Conservation (phyloP, 2,113 vertebrate genomes). For the Butorides virescens region DNA sequence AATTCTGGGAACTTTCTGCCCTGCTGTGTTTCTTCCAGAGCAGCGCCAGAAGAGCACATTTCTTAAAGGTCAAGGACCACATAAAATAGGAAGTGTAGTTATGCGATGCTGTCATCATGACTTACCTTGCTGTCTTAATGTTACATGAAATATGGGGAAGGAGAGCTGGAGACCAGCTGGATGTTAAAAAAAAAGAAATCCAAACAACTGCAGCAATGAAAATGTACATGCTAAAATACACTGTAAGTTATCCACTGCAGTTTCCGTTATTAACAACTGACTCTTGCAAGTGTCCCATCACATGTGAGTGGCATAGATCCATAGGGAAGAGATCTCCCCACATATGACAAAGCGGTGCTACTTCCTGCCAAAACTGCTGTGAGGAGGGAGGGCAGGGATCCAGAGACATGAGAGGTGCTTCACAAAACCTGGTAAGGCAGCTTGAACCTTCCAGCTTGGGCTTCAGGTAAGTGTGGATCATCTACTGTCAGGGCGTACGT, state of each 20-base stretch:
- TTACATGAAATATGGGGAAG: background rate
- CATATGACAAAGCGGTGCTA: background rate
- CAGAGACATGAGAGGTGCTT: background rate
- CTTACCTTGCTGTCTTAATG: background rate
- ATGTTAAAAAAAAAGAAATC: background rate
- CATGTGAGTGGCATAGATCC: background rate
- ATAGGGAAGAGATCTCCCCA: background rate
- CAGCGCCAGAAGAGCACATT: background rate
- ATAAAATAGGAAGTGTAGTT: background rate
- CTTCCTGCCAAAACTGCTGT: background rate
- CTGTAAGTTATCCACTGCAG: background rate
- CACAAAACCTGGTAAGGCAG: background rate
- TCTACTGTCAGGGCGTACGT: fast-evolving
- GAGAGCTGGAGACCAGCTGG: background rate
- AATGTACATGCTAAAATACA: background rate
- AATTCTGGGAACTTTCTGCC: background rate
- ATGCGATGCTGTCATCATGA: background rate
- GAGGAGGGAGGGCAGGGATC: background rate
- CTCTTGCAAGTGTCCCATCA: background rate
- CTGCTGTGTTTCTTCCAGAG: background rate
- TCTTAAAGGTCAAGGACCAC: background rate
- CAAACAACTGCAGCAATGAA: background rate
- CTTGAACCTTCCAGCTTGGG: background rate
- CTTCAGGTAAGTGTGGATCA: background rate
- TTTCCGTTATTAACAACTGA: background rate